Percentiles rank a stretch among this genome's conserved stretches.
Conservation (phyloP, 2,797 vertebrate genomes). For the Poecilia wingei region DNA sequence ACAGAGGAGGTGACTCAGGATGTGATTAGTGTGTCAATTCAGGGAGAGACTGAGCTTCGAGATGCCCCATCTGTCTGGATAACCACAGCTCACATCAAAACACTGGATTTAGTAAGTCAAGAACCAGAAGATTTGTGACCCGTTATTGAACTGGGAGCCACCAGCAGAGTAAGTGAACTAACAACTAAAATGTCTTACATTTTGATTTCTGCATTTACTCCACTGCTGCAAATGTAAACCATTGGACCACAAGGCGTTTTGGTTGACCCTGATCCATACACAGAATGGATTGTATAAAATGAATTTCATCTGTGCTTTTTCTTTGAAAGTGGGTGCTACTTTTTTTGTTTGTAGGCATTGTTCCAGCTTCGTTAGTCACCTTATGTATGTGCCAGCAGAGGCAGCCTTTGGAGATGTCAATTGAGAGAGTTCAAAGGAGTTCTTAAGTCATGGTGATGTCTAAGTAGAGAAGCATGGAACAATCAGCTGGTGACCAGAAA, state of each 20-base stretch:
- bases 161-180: background rate
- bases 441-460: background rate
- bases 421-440: background rate
- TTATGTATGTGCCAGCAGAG: background rate
- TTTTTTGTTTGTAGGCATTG: background rate
- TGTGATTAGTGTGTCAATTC: background rate
- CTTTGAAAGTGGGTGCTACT: background rate
- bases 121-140: background rate
- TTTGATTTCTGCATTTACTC: background rate
- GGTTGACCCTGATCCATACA: background rate
- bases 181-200: background rate
- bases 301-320: background rate
- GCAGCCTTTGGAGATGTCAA: background rate
- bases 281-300: background rate
- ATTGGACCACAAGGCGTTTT: background rate
- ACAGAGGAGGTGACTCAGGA: background rate
- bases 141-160: background rate
- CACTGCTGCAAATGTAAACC: background rate
- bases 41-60: too few species aligned
- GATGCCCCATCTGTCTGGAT: too few species aligned
- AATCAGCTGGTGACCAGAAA: background rate
- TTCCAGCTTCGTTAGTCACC: background rate
- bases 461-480: background rate
- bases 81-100: too few species aligned
- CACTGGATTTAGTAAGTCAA: too few species aligned